Percentiles rank a stretch among this genome's conserved stretches.
phyloP scores from a whole-genome alignment of 2,113 vertebrate genomes.

The Formicarius rufipectus region DNA sequence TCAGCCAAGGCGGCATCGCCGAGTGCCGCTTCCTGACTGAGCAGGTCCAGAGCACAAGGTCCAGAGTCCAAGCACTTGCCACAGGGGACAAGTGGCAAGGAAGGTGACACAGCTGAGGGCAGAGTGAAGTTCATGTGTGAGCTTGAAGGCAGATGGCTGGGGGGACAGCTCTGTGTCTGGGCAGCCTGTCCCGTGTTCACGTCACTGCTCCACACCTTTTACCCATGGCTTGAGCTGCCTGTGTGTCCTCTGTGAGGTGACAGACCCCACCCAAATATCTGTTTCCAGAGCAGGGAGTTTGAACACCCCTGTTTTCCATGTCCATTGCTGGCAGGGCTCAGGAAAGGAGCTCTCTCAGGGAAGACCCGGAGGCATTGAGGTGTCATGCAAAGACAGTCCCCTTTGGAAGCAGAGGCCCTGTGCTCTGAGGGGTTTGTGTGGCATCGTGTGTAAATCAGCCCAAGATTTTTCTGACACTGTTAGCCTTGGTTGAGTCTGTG shows the following conservation, averaged over 20 bases:
- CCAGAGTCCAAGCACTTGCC: too few relatives aligned
- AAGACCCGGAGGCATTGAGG: neutral
- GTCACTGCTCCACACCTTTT: neutral
- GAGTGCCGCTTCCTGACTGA: neutral
- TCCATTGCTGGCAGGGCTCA: neutral
- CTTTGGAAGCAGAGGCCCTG: neutral
- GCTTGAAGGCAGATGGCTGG: neutral
- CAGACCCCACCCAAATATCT: neutral
- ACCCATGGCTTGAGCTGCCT: neutral
- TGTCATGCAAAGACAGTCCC: accelerated
- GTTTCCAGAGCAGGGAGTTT: neutral
- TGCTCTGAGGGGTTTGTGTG: neutral
- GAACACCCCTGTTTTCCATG: neutral
- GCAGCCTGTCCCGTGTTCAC: accelerated
- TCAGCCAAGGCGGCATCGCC: accelerated
- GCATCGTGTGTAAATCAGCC: neutral
- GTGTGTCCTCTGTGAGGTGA: accelerated
- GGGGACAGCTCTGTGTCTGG: too few relatives aligned
- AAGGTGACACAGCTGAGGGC: neutral
- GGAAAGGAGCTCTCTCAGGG: neutral
- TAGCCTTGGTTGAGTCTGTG: neutral
- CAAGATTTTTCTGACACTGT: neutral
- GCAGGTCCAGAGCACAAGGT: accelerated
- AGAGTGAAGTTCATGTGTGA: neutral
- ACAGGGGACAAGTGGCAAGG: neutral